phyloP scores from a whole-genome alignment of 2,113 vertebrate genomes.

The Pitta sordida region DNA sequence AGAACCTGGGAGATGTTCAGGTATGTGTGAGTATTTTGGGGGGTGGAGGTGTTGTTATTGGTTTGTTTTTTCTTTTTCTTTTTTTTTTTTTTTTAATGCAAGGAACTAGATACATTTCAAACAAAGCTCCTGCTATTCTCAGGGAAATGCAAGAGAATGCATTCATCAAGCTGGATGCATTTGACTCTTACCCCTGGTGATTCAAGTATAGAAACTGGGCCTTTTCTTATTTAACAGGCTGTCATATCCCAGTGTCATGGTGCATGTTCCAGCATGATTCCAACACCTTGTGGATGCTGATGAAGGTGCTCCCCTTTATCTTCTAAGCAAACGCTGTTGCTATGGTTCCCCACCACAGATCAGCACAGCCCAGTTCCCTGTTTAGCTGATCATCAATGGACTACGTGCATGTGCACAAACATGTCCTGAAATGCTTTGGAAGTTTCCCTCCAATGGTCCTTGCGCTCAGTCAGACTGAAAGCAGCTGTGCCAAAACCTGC shows the following conservation, averaged over 20 bases:
- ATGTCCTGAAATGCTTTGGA: not conserved
- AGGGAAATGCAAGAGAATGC: not conserved
- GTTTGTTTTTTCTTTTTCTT: too few species aligned
- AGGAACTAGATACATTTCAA: not conserved
- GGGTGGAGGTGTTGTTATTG: too few species aligned
- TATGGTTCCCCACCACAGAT: accelerated
- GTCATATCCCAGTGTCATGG: not conserved
- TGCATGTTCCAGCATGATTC: not conserved
- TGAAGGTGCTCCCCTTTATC: not conserved
- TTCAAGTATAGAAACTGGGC: not conserved
- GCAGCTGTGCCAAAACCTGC: not conserved
- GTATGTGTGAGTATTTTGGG: accelerated
- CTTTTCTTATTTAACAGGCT: not conserved
- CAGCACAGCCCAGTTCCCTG: not conserved
- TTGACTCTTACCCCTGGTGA: not conserved
- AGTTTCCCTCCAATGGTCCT: not conserved
- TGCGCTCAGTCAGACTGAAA: not conserved
- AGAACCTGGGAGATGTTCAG: not conserved
- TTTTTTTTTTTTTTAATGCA: not conserved
- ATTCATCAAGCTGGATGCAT: not conserved
- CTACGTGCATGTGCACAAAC: not conserved
- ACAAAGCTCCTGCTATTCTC: not conserved
- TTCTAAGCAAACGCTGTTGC: not conserved
- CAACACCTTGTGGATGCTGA: not conserved
- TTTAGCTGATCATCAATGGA: not conserved